Evolutionary conservation across 2,113 vertebrate species (phyloP), one percentile per base, ranked within the genome.

Genomic region (Daubentonia madagascariensis): DNA sequence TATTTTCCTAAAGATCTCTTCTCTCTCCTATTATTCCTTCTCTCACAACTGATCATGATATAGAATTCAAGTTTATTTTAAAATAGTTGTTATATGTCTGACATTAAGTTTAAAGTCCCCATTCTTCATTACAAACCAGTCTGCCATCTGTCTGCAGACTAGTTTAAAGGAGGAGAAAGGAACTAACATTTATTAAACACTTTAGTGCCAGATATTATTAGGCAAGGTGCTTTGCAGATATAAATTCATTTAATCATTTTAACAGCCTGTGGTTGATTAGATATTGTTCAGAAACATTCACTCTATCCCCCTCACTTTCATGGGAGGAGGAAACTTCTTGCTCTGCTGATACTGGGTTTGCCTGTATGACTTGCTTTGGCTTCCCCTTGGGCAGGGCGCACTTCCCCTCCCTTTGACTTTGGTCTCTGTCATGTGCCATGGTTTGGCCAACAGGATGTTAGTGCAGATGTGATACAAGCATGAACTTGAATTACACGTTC

Each of bases 121-220:
- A 61, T 86, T 96, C 54, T 96, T 81, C 78, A 68, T 6, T 79
- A 48, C 73, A 94, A 92, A 54, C 85, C 57, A 50, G 37, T 25
- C 61, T 30, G 25, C 25, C 61, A 63, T 63, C 28, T 30, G 61
- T 13, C 25, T 63, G 61, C 61, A 30, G 11, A 63, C 10, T 30
- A 84, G 28, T 88, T 94, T 93, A 89, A 67, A 95, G 61, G 30
- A 85, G 23, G 57, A 94, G 57, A 96, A 85, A 85, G 76, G 70
- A 96, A 52, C 35, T 43, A 81, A 57, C n/a, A 84, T 85, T 87
- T 94, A 80, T 91, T 89, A 91, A 96, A 88, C n/a, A 85, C 10
- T 70, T 96, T 30, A 76, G 67, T 76, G 35, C 48, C 68, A 92
- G 67, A 63, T 28, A 50, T 81, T 78, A 61, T 81, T 73, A 57